Percentiles rank a stretch among this genome's conserved stretches.
These are phyloP conservation scores for Oncorhynchus keta DNA, from an alignment of 2,113 vertebrate genomes.

Conservation along the genomic window DNA sequence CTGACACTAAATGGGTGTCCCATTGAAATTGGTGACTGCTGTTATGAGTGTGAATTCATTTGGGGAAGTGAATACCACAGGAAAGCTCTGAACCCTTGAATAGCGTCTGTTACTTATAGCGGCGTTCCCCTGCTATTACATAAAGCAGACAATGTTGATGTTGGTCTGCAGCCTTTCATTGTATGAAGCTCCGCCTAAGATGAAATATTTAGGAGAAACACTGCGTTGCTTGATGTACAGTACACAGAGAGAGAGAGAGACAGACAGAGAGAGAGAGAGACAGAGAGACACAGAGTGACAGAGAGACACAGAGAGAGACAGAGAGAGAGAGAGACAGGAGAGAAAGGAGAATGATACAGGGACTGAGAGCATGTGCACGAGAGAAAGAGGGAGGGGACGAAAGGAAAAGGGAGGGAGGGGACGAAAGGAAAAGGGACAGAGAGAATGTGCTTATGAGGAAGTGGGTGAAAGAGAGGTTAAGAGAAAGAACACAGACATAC, in stretches of 20 bases:
- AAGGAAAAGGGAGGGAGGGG: not conserved
- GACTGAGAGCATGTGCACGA: not conserved
- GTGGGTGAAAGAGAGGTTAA: not conserved
- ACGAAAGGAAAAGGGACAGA: not conserved
- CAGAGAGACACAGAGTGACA: not conserved
- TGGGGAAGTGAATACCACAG: not conserved
- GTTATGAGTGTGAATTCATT: not conserved
- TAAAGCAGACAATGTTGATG: not conserved
- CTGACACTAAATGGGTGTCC: no score
- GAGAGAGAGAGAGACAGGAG: not conserved
- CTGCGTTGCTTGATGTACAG: not conserved
- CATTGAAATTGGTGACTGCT: not conserved
- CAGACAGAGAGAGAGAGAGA: no score
- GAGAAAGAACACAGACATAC: not conserved
- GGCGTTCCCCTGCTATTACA: not conserved
- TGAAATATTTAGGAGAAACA: not conserved
- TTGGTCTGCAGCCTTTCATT: not conserved
- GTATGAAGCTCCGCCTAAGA: not conserved
- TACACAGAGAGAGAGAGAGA: not conserved
- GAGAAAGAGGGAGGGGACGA: no score
- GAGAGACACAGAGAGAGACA: no score
- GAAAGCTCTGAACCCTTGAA: not conserved
- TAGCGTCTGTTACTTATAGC: not conserved
- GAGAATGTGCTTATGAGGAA: not conserved
- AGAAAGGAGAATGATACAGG: not conserved